phyloP scores from a whole-genome alignment of 2,888 invertebrate genomes.

The Lathronympha strigana region DNA sequence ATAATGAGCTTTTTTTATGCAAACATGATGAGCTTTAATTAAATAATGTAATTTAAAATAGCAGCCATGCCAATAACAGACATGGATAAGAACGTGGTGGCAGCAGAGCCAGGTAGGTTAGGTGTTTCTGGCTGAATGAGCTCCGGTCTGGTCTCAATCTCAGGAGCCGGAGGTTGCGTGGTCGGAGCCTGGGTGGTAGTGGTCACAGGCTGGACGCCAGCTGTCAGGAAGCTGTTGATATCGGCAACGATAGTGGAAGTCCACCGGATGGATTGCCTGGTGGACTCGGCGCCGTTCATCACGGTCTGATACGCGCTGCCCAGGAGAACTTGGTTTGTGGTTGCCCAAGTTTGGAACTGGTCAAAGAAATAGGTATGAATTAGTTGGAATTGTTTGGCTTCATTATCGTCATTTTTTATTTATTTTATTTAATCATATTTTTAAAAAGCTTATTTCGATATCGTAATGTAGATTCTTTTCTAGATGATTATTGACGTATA shows the following conservation, averaged over 20 bases:
- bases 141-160: slow-evolving; percentile 28
- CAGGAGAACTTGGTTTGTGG: slow-evolving; percentile 48
- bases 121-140: slow-evolving; percentile 61
- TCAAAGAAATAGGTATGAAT: slow-evolving; percentile 43
- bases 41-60: slow-evolving; percentile 56
- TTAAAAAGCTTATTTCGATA: too few species aligned
- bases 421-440: too few species aligned
- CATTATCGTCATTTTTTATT: too few species aligned
- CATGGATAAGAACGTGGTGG: slow-evolving; percentile 57
- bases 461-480: too few species aligned
- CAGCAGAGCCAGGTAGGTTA: slow-evolving; percentile 59
- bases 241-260: slow-evolving; percentile 53
- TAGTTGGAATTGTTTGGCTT: too few species aligned
- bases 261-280: slow-evolving; percentile 59
- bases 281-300: slow-evolving; percentile 49
- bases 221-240: slow-evolving; percentile 56
- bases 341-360: slow-evolving; percentile 70
- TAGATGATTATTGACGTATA: too few species aligned
- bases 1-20: too few species aligned
- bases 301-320: slow-evolving; percentile 51
- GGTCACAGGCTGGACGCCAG: slow-evolving; percentile 48
- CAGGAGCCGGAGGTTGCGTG: slow-evolving; percentile 47
- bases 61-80: slow-evolving; percentile 53
- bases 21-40: slow-evolving; percentile 1
- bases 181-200: slow-evolving; percentile 42